A percentile compares a stretch with the other conserved stretches of the same genome.
phyloP scores from a whole-genome alignment of 2,888 invertebrate species.

The Alloplasta piceator region DNA sequence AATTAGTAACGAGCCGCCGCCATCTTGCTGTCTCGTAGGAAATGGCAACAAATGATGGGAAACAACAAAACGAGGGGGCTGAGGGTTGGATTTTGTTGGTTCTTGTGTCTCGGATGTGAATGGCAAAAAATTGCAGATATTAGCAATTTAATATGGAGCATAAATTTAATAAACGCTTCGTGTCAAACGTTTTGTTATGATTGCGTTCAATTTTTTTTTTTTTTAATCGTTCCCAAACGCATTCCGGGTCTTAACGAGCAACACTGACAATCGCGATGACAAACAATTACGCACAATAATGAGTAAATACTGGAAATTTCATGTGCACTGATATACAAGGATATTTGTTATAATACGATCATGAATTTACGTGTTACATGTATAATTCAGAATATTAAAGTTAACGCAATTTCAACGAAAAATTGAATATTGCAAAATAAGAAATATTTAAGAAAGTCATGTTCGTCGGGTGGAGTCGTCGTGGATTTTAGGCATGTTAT shows the following conservation, averaged over 20 bases:
- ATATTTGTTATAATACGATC: slow-evolving; percentile 3
- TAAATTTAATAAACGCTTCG: slow-evolving; percentile 23
- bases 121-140: slow-evolving; percentile 31
- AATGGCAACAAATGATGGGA: slow-evolving; percentile 66
- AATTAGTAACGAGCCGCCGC: slow-evolving; percentile 83
- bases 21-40: slow-evolving; percentile 85
- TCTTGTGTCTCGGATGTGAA: slow-evolving; percentile 22
- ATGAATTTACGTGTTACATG: slow-evolving; percentile 13
- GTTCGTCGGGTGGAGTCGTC: too few species aligned
- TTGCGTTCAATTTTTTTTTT: slow-evolving; percentile 7
- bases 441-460: neutral
- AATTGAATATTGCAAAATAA: neutral
- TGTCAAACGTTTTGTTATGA: slow-evolving; percentile 29
- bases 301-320: slow-evolving; percentile 15
- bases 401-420: neutral
- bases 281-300: neutral
- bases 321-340: slow-evolving; percentile 36
- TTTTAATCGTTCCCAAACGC: slow-evolving; percentile 46
- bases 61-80: neutral
- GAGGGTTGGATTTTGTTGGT: too few species aligned
- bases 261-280: slow-evolving; percentile 44
- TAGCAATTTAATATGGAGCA: slow-evolving; percentile 29
- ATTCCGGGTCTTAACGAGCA: slow-evolving; percentile 49
- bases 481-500: too few species aligned
- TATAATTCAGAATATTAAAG: slow-evolving; percentile 1